These are phyloP conservation scores for Paracentrotus lividus DNA, from an alignment of 53 echinoderm and acorn worm genomes.

Conservation along the genomic window DNA sequence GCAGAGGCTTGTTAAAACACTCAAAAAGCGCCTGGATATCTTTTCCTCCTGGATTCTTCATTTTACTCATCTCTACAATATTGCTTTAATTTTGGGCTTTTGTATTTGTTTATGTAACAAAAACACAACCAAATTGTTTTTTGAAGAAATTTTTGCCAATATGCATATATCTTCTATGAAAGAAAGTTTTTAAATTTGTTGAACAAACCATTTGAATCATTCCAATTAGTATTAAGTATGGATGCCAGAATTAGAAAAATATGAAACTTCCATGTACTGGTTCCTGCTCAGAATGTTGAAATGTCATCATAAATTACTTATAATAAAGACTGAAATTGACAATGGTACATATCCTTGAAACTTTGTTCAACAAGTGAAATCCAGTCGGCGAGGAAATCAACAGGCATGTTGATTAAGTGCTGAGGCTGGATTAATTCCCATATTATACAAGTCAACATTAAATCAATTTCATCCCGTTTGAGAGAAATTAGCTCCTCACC, in stretches of 20 bases:
- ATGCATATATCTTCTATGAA: neutral
- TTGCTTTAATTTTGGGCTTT: neutral
- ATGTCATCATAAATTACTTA: constrained; percentile 48
- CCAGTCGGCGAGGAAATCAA: neutral
- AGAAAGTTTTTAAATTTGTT: neutral
- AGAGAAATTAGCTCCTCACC: constrained; percentile 62
- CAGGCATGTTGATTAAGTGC: constrained; percentile 40
- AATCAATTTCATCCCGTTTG: constrained; percentile 66
- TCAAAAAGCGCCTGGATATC: constrained; percentile 14
- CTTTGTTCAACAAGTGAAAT: constrained; percentile 59
- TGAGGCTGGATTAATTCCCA: constrained; percentile 58
- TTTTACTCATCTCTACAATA: constrained; percentile 41
- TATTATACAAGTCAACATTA: constrained; percentile 67
- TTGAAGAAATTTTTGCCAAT: neutral
- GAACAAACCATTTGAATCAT: neutral
- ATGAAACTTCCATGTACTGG: constrained; percentile 22
- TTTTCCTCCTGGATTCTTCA: constrained; percentile 24
- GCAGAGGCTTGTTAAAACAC: constrained; percentile 39
- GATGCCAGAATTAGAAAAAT: neutral
- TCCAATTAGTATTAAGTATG: neutral
- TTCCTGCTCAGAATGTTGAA: constrained; percentile 3
- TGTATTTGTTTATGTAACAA: neutral
- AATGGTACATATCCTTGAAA: constrained; percentile 55
- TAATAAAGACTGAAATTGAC: constrained; percentile 54
- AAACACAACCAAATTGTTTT: neutral